A percentile compares a stretch with the other conserved stretches of the same genome.
These are phyloP conservation scores for Danio kyathit DNA, from an alignment of 2,797 vertebrate genomes.

Conservation along the genomic window DNA sequence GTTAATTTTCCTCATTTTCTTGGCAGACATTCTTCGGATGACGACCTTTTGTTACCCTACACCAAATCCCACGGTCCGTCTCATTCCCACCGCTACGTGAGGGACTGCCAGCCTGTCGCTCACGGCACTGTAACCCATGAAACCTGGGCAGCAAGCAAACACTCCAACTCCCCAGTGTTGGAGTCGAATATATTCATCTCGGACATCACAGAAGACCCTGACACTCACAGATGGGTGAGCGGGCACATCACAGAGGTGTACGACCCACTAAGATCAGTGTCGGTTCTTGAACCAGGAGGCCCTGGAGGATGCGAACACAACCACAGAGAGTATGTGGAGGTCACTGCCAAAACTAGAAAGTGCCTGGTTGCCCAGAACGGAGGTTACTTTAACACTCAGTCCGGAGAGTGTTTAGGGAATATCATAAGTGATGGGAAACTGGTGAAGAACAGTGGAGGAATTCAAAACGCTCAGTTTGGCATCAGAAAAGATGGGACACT, in stretches of 20 bases:
- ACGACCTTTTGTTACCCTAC: constrained; percentile 85
- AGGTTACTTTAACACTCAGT: constrained; percentile 83
- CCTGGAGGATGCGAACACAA: constrained; percentile 78
- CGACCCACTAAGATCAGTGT: constrained; percentile 84
- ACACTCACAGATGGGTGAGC: constrained; percentile 64
- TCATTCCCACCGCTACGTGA: constrained; percentile 76
- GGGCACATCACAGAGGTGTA: constrained; percentile 85
- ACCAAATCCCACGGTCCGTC: constrained; percentile 74
- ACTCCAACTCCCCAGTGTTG: constrained; percentile 56
- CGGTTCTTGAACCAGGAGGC: constrained; percentile 88
- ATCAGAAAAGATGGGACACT: constrained; percentile 90
- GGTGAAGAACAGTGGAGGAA: constrained; percentile 82
- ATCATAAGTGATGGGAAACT: constrained; percentile 84
- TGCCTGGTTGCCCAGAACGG: constrained; percentile 91
- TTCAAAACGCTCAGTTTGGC: constrained; percentile 97
- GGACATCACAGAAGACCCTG: constrained; percentile 38
- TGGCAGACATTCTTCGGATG: constrained; percentile 76
- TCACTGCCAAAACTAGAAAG: constrained; percentile 75
- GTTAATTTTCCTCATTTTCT: not conserved
- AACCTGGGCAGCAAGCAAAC: constrained; percentile 73
- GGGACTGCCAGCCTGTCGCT: constrained; percentile 81
- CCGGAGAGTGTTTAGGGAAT: constrained; percentile 84
- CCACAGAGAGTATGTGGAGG: constrained; percentile 75
- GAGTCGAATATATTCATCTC: constrained; percentile 81
- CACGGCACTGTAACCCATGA: constrained; percentile 84